These are phyloP conservation scores for Malurus leucopterus DNA, from an alignment of 2,797 vertebrate species.

Conservation along the genomic window DNA sequence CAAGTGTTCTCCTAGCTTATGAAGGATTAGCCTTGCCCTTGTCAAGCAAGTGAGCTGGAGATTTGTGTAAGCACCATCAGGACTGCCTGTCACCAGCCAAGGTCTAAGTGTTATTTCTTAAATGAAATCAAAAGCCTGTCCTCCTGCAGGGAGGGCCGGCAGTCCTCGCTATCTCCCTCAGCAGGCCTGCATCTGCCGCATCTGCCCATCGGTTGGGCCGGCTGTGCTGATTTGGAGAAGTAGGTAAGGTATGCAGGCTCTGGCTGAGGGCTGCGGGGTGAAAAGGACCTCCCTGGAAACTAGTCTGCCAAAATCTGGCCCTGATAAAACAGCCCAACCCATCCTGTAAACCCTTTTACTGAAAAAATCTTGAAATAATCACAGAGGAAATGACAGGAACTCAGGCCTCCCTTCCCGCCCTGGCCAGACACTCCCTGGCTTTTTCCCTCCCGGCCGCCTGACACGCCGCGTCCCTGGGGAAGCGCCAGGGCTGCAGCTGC, in stretches of 20 bases:
- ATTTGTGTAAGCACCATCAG: neutral
- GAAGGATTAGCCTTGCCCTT: neutral
- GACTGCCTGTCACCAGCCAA: neutral
- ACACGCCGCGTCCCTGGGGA: neutral
- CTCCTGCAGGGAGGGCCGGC: neutral
- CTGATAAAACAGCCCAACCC: constrained; percentile 33
- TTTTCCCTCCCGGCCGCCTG: neutral
- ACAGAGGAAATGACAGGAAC: constrained; percentile 23
- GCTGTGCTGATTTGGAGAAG: neutral
- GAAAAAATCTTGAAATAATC: constrained; percentile 43
- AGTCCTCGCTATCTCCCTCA: neutral
- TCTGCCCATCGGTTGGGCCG: fast-evolving
- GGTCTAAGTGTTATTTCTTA: neutral
- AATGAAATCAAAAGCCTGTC: neutral
- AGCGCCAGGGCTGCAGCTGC: neutral
- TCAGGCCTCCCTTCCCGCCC: neutral
- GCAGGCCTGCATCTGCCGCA: too few species aligned
- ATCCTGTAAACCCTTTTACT: constrained; percentile 28
- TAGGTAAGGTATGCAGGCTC: neutral
- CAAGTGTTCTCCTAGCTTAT: neutral
- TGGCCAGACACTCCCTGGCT: neutral
- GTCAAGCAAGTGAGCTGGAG: neutral
- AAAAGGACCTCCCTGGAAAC: neutral
- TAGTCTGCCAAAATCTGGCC: neutral
- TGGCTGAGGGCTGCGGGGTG: neutral